phyloP scores from a whole-genome alignment of 2,113 vertebrate species.

The Caranx melampygus region DNA sequence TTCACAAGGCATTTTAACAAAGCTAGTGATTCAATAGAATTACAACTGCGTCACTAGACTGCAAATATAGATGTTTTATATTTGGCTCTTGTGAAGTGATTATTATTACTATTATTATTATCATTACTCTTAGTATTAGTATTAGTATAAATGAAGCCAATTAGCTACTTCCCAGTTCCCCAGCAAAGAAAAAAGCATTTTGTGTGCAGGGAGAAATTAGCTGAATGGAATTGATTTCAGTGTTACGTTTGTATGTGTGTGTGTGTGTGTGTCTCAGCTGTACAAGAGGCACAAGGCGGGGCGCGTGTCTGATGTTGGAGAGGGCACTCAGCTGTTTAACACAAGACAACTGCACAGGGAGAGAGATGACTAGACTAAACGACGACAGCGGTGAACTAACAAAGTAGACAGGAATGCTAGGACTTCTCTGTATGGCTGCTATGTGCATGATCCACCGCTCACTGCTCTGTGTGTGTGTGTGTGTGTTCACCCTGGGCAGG shows the following conservation, averaged over 20 bases:
- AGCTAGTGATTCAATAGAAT: too few relatives aligned
- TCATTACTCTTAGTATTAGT: too few relatives aligned
- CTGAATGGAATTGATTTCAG: not conserved
- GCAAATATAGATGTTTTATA: too few relatives aligned
- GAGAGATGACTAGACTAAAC: conserved; percentile 11
- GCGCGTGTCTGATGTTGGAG: conserved; percentile 60
- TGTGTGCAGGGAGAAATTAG: not conserved
- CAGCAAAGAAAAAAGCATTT: not conserved
- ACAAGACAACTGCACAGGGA: conserved; percentile 64
- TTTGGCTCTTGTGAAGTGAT: too few relatives aligned
- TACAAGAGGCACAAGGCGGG: conserved; percentile 24
- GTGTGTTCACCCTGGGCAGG: not conserved
- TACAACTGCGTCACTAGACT: too few relatives aligned
- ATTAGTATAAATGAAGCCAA: not conserved
- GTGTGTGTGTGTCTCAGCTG: conserved; percentile 57
- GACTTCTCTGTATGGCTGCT: conserved; percentile 23
- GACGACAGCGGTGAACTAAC: conserved; percentile 29
- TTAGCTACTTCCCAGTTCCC: conserved; percentile 9
- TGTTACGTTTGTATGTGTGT: not conserved
- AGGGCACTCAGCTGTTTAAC: conserved; percentile 62
- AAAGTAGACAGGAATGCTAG: conserved; percentile 34
- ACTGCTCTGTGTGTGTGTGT: conserved; percentile 15
- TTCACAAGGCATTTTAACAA: too few relatives aligned
- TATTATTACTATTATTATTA: too few relatives aligned
- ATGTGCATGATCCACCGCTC: not conserved